Percentiles rank a stretch among this genome's conserved stretches.
phyloP scores from a whole-genome alignment of 2,797 vertebrate genomes.

The Malurus leucopterus region DNA sequence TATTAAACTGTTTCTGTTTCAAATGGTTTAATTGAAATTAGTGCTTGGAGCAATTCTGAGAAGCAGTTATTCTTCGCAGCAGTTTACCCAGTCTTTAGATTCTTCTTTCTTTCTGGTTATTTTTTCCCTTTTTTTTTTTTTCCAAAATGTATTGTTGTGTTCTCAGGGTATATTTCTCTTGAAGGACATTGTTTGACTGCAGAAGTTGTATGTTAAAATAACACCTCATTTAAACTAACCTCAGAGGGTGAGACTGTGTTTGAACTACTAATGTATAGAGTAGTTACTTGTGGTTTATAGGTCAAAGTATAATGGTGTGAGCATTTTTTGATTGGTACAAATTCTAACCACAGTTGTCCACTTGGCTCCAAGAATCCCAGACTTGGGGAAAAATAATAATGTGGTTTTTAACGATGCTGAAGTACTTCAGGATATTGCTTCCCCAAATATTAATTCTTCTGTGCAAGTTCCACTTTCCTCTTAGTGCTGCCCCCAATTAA shows the following conservation, averaged over 20 bases:
- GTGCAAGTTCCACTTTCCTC: conserved; percentile 79
- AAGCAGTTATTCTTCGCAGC: background rate
- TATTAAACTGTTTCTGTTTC: conserved; percentile 7
- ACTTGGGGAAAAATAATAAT: conserved; percentile 34
- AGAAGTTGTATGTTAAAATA: conserved; percentile 16
- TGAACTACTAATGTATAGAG: conserved; percentile 56
- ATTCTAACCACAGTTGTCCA: conserved; percentile 53
- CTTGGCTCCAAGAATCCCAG: conserved; percentile 40
- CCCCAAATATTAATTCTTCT: conserved; percentile 83
- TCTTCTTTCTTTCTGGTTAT: background rate
- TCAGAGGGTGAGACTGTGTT: conserved; percentile 8
- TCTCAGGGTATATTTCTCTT: background rate
- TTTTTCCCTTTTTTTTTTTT: too few species aligned
- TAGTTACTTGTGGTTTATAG: conserved; percentile 40
- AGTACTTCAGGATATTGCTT: conserved; percentile 72
- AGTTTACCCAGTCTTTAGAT: background rate
- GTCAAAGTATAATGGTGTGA: conserved; percentile 57
- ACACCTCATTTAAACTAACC: conserved; percentile 41
- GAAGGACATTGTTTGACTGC: background rate
- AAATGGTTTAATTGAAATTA: conserved; percentile 2
- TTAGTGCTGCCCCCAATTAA: conserved; percentile 86
- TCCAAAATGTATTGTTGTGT: background rate
- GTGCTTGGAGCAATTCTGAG: background rate
- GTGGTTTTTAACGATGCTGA: conserved; percentile 43
- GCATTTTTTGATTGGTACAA: conserved; percentile 46